Evolutionary conservation across 2,113 vertebrate genomes (phyloP), one percentile per base, ranked within the genome.

Genomic region (Dipodomys stephensi): DNA sequence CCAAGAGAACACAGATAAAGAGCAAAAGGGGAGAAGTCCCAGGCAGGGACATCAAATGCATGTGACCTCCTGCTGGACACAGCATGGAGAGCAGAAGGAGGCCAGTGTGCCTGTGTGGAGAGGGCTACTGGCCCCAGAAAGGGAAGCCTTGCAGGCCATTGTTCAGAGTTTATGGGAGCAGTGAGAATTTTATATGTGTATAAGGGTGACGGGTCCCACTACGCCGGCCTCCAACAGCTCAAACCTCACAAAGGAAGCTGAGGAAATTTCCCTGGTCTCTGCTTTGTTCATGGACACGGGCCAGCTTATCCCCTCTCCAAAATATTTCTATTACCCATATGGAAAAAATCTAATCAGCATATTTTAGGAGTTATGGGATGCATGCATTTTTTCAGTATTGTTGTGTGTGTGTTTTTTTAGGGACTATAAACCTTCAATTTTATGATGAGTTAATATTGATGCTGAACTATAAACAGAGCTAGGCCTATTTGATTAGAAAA

Each of bases 401-500:
- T 57, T 92, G 92, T 76, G 91, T 39, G 12, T 92, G 53, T 92
- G n/a, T 90, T 30, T n/a, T 94, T 91, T 94, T 91, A 91, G 88
- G 71, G 83, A 77, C 78, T 85, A 88, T 79, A 97, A 96, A 96
- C 49, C 68, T 92, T 84, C 32, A 79, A n/a, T 93, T 97, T 97
- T 97, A 89, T 89, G 87, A 92, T 86, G 76, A 92, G 32, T 93
- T 84, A 96, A 96, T 89, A 90, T 84, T 90, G 65, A 91, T 81
- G 57, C 39, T 87, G 83, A 94, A 62, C 13, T 62, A 53, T 88
- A 93, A 96, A 93, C 60, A 92, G 82, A 95, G 60, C 19, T 35
- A 44, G 32, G 39, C 25, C 46, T 53, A 89, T 78, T 74, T 90
- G 80, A 91, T 93, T 83, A 87, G 73, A 72, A 89, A 91, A 91